phyloP scores from a whole-genome alignment of 2,797 vertebrate species.

The Poecile montanus region DNA sequence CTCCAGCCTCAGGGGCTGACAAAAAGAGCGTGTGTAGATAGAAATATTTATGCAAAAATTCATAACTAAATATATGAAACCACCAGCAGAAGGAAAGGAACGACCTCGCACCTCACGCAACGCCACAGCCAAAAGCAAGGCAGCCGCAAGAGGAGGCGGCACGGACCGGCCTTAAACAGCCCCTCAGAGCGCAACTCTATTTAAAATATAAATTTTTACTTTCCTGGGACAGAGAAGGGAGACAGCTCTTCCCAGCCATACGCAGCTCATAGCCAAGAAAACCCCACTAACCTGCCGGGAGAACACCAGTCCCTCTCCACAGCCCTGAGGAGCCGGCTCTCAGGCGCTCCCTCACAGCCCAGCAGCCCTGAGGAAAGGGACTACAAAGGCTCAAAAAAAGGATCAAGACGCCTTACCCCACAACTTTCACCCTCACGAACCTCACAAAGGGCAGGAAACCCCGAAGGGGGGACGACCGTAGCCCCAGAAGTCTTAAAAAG shows the following conservation, averaged over 20 bases:
- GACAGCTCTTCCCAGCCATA: accelerated
- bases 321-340: accelerated
- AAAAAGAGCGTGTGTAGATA: accelerated
- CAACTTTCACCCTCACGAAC: too few species aligned
- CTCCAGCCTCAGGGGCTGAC: accelerated
- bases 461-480: too few species aligned
- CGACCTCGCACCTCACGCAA: accelerated
- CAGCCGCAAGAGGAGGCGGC: accelerated
- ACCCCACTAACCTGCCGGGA: accelerated
- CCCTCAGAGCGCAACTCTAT: accelerated
- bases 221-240: accelerated
- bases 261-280: accelerated
- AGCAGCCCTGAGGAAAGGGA: too few species aligned
- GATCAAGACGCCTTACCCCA: too few species aligned
- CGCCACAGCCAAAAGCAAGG: accelerated
- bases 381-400: too few species aligned
- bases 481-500: background rate
- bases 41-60: accelerated
- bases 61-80: accelerated
- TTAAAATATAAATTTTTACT: accelerated
- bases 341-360: accelerated
- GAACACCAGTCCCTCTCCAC: accelerated
- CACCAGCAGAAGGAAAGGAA: accelerated
- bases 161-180: accelerated
- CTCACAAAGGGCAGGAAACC: too few species aligned